phyloP scores from a whole-genome alignment of 1,140 invertebrate genomes.

The Dendroctonus valens region DNA sequence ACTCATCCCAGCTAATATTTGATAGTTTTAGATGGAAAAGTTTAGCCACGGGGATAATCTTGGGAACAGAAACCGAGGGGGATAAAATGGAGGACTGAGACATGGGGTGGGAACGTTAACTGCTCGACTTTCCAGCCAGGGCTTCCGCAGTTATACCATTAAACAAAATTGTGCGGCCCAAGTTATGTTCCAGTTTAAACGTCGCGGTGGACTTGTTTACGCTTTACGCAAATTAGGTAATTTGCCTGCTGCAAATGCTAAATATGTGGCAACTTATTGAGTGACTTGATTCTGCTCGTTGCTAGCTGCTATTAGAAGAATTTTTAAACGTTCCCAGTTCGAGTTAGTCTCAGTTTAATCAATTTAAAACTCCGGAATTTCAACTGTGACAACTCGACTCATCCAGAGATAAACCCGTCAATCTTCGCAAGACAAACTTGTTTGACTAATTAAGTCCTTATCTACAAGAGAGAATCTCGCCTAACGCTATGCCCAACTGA shows the following conservation, averaged over 20 bases:
- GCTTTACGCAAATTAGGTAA: conserved; percentile 14
- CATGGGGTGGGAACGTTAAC: not conserved
- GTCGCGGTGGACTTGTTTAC: conserved; percentile 12
- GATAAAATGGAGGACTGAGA: not conserved
- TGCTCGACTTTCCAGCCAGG: not conserved
- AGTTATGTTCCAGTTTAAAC: conserved; percentile 12
- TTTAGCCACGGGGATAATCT: conserved; percentile 17
- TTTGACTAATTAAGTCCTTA: conserved; percentile 28
- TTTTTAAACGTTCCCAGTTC: not conserved
- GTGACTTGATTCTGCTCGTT: not conserved
- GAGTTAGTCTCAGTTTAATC: not conserved
- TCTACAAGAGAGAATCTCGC: conserved; percentile 13
- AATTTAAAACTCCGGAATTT: conserved; percentile 6
- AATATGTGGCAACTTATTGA: not conserved
- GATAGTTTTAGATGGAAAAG: conserved; percentile 21
- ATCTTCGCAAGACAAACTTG: conserved; percentile 13
- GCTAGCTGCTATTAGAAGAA: not conserved
- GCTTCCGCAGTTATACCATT: not conserved
- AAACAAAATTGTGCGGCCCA: not conserved
- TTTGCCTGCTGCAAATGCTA: conserved; percentile 1
- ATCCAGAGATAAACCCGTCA: conserved; percentile 10
- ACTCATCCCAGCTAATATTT: conserved; percentile 19
- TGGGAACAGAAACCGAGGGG: conserved; percentile 3
- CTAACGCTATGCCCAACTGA: conserved; percentile 16
- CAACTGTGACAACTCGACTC: not conserved